Evolutionary conservation across 1,140 invertebrate genomes (phyloP), one percentile per base, ranked within the genome.

Genomic region (Ectropis grisescens): DNA sequence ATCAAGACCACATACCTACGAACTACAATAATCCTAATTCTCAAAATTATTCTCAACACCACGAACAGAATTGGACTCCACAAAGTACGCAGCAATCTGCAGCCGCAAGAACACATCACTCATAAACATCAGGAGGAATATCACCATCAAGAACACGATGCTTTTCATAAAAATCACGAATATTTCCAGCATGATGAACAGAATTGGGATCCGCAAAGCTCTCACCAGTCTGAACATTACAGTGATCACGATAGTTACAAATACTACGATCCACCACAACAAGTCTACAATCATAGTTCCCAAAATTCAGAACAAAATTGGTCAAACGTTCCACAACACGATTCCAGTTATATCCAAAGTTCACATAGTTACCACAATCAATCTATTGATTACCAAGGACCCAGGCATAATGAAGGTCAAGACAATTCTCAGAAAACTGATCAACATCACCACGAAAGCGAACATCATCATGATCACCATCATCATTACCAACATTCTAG

Each of bases 391-490:
- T n/a, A n/a, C n/a, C 19, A 24, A 15, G 12, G 26, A 40, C 26
- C 15, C 11, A 15, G 29, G 15, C 15, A 32, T 19, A 15, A 16
- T 12, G 14, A 32, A 32, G 33, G 11, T 10, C 6, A 15, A 33
- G 19, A 23, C 1, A 30, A 23, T 26, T 31, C 7, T 19, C 34
- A 42, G 13, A 23, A 36, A 31, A 13, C 13, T 28, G 27, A 26
- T 6, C 4, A 26, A 6, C 6, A 26, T 26, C 16, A 19, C 3
- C 16, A 19, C 16, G 3, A 19, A 38, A n/a, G n/a, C n/a, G 22
- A 13, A 19, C 15, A 44, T 33, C 30, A 39, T 29, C 14, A 11
- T 34, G 26, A 47, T 2, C 23, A 36, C 10, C 28, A 42, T 24
- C 27, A 41, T 25, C 29, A 47, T 24, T 12, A 33, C 30, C 29